Evolutionary conservation across 2,888 invertebrate species (phyloP), one percentile per base, ranked within the genome.

Genomic region (Platycnemis pennipes): DNA sequence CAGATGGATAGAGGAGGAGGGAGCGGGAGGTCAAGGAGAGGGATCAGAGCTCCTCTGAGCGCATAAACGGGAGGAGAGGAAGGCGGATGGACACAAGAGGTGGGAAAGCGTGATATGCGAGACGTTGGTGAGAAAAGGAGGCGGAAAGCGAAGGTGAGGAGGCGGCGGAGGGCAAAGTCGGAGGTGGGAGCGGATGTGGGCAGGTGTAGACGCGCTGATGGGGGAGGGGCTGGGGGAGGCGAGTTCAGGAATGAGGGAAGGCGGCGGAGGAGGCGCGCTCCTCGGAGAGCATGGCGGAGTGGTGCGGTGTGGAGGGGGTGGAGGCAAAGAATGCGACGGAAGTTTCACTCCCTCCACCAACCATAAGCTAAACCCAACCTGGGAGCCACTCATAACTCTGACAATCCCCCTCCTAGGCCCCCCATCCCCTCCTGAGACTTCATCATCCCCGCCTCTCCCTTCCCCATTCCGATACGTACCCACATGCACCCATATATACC

Each of bases 321-420:
- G 44, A 44, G n/a, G 63, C 42, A 69, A 91, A 91, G 91, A 91
- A 91, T 91, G 91, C 91, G 91, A 44, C 63, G 91, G 91, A 91
- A 69, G 69, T n/a, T 56, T 91, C 37, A 42, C 63, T 42, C 91
- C 91, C 69, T 63, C 63, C 42, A 37, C 91, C 37, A 37, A 63
- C 63, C 91, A 69, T 91, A 69, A 91, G 91, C 91, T 69, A 8
- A 77, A 77, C 77, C 77, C 37, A 77, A 69, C 63, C 56, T 42
- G 91, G 44, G 63, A 91, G 56, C 56, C 91, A 91, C 91, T 63
- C 91, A 91, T 91, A 91, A 91, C 63, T 91, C 91, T 91, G 63
- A 42, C 49, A 16, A 46, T 26, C 56, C 56, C 89, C 56, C 56
- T 45, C 91, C n/a, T 44, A 42, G 56, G 42, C 63, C 19, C 88